A percentile compares a stretch with the other conserved stretches of the same genome.
phyloP scores from a whole-genome alignment of 2,888 invertebrate genomes.

The Norana najaformis region DNA sequence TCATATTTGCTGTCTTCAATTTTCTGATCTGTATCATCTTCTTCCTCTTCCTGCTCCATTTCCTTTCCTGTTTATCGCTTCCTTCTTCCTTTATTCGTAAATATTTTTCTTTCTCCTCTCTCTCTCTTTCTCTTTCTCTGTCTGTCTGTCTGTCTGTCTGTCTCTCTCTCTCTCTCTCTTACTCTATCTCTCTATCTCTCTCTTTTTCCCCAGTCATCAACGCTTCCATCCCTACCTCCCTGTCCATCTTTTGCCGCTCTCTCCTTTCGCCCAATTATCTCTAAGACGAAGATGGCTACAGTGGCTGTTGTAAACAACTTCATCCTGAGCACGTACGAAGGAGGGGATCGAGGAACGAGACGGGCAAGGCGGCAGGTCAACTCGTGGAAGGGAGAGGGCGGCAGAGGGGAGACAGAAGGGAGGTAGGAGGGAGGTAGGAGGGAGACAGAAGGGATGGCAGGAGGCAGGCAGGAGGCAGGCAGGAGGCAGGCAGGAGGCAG shows the following conservation, averaged over 20 bases:
- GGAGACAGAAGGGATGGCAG: not conserved
- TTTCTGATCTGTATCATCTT: not conserved
- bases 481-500: not conserved
- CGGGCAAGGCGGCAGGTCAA: not conserved
- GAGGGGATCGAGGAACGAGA: not conserved
- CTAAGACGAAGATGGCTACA: not conserved
- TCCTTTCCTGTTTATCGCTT: not conserved
- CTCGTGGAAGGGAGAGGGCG: not conserved
- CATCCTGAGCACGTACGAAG: conserved; percentile 22
- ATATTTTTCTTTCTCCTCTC: not conserved
- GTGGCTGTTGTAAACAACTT: conserved; percentile 8
- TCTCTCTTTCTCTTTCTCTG: too few species aligned
- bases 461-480: not conserved
- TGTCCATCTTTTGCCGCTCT: not conserved
- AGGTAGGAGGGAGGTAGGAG: not conserved
- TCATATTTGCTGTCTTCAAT: not conserved
- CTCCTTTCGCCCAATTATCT: conserved; percentile 23
- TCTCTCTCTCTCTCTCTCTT: not conserved
- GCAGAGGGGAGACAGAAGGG: not conserved
- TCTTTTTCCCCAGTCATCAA: not conserved
- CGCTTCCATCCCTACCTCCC: not conserved
- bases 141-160: not conserved
- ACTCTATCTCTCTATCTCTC: not conserved
- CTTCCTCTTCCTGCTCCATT: not conserved
- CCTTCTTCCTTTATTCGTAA: not conserved